Percentiles rank a stretch among this genome's conserved stretches.
phyloP scores from a whole-genome alignment of 2,113 vertebrate genomes.

The Aptenodytes patagonicus region DNA sequence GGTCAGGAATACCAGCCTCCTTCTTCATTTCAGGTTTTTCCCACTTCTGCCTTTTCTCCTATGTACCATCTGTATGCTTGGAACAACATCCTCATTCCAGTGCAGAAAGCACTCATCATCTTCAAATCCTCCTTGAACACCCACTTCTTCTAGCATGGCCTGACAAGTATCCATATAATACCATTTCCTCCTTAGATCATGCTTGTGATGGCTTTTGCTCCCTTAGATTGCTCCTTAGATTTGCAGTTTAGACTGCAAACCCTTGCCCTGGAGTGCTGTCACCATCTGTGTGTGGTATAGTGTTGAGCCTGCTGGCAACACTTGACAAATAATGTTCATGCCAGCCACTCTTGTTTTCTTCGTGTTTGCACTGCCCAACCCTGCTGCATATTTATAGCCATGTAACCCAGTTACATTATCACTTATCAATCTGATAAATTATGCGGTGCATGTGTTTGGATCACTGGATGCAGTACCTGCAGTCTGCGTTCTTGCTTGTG shows the following conservation, averaged over 20 bases:
- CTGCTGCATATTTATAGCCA: constrained; percentile 41
- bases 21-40: constrained; percentile 54
- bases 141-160: constrained; percentile 26
- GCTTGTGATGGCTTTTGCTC: constrained; percentile 18
- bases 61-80: constrained; percentile 43
- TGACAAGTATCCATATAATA: constrained; percentile 41
- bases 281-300: constrained; percentile 7
- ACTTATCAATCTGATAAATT: constrained; percentile 3
- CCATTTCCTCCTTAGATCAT: background rate
- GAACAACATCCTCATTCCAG: constrained; percentile 47
- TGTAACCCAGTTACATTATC: constrained; percentile 42
- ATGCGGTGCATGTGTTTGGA: background rate
- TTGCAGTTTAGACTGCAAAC: constrained; percentile 15
- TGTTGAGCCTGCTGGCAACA: constrained; percentile 21
- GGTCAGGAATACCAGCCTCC: constrained; percentile 22
- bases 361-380: constrained; percentile 21
- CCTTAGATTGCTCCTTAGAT: constrained; percentile 22
- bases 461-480: background rate
- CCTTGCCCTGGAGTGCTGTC: constrained; percentile 14
- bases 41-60: constrained; percentile 45
- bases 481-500: background rate
- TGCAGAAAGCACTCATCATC: constrained; percentile 37
- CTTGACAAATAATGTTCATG: constrained; percentile 37
- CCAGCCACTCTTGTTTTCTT: constrained; percentile 41
- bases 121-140: constrained; percentile 38